Base-by-base conservation (phyloP, 2,888 invertebrate genomes). In the Drosophila anomalata region DNA sequence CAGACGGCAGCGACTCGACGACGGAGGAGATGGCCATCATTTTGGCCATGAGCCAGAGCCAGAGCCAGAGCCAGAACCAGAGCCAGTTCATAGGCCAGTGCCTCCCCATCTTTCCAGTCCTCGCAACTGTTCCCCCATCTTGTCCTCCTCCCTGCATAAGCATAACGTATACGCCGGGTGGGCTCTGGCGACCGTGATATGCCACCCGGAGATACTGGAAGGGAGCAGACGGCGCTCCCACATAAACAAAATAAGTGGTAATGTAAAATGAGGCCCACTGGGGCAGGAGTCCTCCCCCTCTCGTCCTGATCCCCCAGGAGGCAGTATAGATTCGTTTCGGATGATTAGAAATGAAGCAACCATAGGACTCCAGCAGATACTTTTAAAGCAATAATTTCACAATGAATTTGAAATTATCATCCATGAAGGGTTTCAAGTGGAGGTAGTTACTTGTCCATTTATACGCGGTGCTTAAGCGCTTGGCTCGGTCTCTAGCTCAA, bases 81-180 rank as follows among this genome's bases (percentile, higher is more conserved):
- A 22, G 58, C 46, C 50, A 55, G 42, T 33, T 36, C 36, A 36
- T 36, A 51, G 62, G 56, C 73, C 70, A 47, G 58, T 65, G 42
- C 65, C 50, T 54, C 44, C 52, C 66, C 63, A 52, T 65, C 62
- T 44, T 41, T 42, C 50, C 42, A 42, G 33, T 65, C 66, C 44
- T 52, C 14, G 2, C n/a, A 7, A 20, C 36, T 9, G 9, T 14
- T 9, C 59, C 24, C 58, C 33, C 36, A 3, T 12, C n/a, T 31
- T 17, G 17, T 42, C 7, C 20, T 2, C n/a, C 42, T 7, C 12
- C 20, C 36, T 6, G n/a, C n/a, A 36, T 65, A 48, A 33, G 33
- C 56, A 67, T 57, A 60, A 60, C 65, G 73, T 73, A 73, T 73
- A 73, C 73, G 67, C 56, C 53, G 46, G 50, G 57, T 73, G 53